Evolutionary conservation across 2,888 invertebrate genomes (phyloP).

Genomic region (Thelaira solivaga): DNA sequence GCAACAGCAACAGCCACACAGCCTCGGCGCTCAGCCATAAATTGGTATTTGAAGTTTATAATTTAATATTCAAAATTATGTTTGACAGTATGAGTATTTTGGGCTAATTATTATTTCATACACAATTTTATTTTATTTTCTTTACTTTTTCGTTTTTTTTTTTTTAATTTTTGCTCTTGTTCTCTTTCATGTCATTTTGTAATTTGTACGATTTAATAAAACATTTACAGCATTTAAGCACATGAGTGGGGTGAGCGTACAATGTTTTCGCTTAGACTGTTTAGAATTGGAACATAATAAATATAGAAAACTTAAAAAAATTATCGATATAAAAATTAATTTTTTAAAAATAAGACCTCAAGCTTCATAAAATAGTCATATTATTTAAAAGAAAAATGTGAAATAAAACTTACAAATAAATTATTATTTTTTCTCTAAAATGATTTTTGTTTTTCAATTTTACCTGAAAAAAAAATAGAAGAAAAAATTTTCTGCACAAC

Average conservation of each 20-base stretch:
- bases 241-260: too few species aligned
- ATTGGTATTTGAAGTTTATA: constrained; percentile 31
- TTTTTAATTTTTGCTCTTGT: not conserved
- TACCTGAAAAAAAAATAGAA: too few species aligned
- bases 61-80: constrained; percentile 49
- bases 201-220: constrained; percentile 27
- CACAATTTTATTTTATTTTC: not conserved
- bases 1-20: too few species aligned
- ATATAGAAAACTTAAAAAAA: not conserved
- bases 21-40: not conserved
- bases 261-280: not conserved
- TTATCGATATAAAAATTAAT: too few species aligned
- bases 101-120: constrained; percentile 48
- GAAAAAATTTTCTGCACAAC: too few species aligned
- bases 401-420: not conserved
- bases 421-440: too few species aligned
- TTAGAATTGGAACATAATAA: constrained; percentile 3
- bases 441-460: too few species aligned
- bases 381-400: too few species aligned
- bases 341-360: too few species aligned
- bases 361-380: too few species aligned
- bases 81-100: constrained; percentile 55
- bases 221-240: too few species aligned
- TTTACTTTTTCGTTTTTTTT: not conserved
- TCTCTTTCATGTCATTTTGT: too few species aligned